These are phyloP conservation scores for Lepus townsendii DNA, from an alignment of 2,797 vertebrate species.

Conservation along the genomic window DNA sequence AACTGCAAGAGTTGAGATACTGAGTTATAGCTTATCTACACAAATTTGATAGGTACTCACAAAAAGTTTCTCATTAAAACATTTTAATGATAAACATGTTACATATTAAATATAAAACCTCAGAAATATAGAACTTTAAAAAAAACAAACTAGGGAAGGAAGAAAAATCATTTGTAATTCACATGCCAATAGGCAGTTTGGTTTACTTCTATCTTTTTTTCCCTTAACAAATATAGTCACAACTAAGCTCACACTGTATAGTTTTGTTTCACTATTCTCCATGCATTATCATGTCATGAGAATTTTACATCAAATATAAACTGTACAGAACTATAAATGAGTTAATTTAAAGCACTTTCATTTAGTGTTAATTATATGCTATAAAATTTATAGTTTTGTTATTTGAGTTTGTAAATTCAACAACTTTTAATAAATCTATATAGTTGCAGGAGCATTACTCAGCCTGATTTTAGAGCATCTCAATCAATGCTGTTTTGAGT, in stretches of 20 bases:
- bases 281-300: neutral
- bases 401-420: neutral
- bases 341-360: neutral
- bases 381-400: neutral
- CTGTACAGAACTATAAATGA: neutral
- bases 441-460: neutral
- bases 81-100: neutral
- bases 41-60: neutral
- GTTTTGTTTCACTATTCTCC: neutral
- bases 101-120: neutral
- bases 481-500: neutral
- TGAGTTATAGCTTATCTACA: neutral
- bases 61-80: neutral
- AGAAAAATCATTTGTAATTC: neutral
- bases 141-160: conserved; percentile 40
- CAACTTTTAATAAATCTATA: neutral
- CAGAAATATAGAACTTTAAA: neutral
- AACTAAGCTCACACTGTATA: neutral
- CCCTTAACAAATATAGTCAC: neutral
- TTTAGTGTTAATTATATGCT: neutral
- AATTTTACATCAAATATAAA: neutral
- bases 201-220: neutral
- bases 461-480: neutral
- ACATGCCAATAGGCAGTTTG: neutral
- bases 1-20: neutral